phyloP scores from a whole-genome alignment of 1,140 invertebrate species.

The Lepidurus packardi region DNA sequence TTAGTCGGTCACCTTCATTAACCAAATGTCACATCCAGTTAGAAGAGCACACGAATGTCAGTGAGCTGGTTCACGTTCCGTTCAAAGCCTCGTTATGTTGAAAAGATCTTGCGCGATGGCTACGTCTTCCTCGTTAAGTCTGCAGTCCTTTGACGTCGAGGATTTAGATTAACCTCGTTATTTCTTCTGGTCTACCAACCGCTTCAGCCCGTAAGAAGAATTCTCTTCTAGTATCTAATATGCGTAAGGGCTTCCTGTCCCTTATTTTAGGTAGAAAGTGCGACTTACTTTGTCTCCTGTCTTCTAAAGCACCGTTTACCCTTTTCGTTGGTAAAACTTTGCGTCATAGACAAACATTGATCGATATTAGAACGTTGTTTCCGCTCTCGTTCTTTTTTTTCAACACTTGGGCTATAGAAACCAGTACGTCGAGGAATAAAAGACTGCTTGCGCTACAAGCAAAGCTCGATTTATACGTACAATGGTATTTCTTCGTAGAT shows the following conservation, averaged over 20 bases:
- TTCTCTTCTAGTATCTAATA: not conserved
- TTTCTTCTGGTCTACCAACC: not conserved
- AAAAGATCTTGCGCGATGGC: not conserved
- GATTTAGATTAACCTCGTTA: not conserved
- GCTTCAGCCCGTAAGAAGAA: not conserved
- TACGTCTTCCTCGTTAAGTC: not conserved
- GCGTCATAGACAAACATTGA: no score
- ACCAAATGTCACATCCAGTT: slow-evolving; percentile 1
- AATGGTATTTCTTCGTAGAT: no score
- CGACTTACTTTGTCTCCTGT: no score
- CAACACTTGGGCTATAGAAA: no score
- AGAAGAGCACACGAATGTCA: not conserved
- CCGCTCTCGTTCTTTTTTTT: no score
- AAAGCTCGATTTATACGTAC: no score
- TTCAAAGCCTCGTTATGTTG: slow-evolving; percentile 8
- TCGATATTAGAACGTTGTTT: no score
- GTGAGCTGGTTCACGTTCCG: not conserved
- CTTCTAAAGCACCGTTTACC: no score
- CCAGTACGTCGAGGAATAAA: no score
- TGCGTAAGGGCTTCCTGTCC: not conserved
- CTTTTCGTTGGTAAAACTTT: no score
- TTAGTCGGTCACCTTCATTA: not conserved
- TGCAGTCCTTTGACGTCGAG: not conserved
- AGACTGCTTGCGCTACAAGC: no score
- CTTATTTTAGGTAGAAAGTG: not conserved